Evolutionary conservation across 2,113 vertebrate species (phyloP), one percentile per base, ranked within the genome.

Genomic region (Corythoichthys intestinalis): DNA sequence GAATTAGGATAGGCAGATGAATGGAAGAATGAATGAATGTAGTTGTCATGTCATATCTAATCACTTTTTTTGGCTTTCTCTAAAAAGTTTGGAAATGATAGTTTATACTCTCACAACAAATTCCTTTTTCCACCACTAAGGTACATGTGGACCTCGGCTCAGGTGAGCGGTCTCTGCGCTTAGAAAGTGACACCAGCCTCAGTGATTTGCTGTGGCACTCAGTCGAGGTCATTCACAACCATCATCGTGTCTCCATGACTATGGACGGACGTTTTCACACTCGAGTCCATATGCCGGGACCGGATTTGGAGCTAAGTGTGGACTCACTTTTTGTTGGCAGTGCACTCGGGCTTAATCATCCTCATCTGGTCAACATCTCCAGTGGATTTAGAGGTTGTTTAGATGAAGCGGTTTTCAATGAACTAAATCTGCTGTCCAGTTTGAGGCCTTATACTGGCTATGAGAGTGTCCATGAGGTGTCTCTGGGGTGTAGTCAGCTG

Each of bases 141-240:
- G 69, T 94, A 37, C 94, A 87, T 82, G 74, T 95, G 49, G 91
- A 94, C 62, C 79, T 95, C 78, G 94, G 94, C 46, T 64, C 84
- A 49, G 91, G 87, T 8, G 90, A 94, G 56, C 84, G 4, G 56
- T 73, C 80, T 5, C 83, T 96, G 3, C 77, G 48, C 71, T 94
- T 93, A 75, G 92, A 93, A 39, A 86, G 81, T 34, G 90, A 84
- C 2, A 74, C 86, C 67, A 80, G 52, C 11, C 78, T 96, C 47
- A 91, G 92, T 52, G 91, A 96, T 88, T 87, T 94, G 78, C 80
- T 72, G 0, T 96, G 94, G 95, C 94, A 96, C 72, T 83, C 86
- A 2, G 53, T 95, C 69, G 88, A 93, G 82, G 64, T 97, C 12
- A 78, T 79, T 65, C 92, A 91, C 50, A 62, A 91, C 65, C 81